Evolutionary conservation across 2,888 invertebrate genomes (phyloP), one percentile per base, ranked within the genome.

Genomic region (Heliconius hortense): DNA sequence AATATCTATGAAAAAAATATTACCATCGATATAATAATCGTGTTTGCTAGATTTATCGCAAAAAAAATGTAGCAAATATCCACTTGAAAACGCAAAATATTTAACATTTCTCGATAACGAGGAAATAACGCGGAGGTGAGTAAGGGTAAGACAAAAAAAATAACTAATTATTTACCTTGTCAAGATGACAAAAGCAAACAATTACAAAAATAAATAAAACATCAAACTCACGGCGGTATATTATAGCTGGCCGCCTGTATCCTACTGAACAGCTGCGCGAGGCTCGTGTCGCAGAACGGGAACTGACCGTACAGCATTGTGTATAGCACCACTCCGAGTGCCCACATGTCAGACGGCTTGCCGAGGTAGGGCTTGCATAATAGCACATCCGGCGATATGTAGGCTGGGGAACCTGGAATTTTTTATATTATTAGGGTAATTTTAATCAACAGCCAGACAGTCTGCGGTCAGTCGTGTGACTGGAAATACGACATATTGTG

Each of bases 331-430:
- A 97, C 97, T 0, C 97, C 97, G 4, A 97, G 85, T 0, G 97
- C 96, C 97, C 97, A 97, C 96, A 97, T 96, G 85, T 97, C 97
- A 0, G 96, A 96, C 0, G 97, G 97, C 86, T 97, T 97, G 82
- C 97, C 97, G 31, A 95, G 89, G 87, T 97, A 97, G 0, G 97
- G 96, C 84, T 96, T 96, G 81, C 96, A 96, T 89, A 95, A 95
- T 7, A 97, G 89, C 10, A 97, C 97, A 87, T 97, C 97, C 0
- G 97, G 97, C 2, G 97, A 97, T 81, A 97, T 97, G 86, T 97
- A 97, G 0, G 97, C 97, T 1, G 97, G 97, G 0, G 97, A 97
- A 2, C 94, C 94, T 94, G 85, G 0, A 84, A 85, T 39, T 28
- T 13, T 63, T 48, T 21, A 0, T 18, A 21, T 48, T 21, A 48